Evolutionary conservation across 2,113 vertebrate genomes (phyloP).

Genomic region (Pteruthius melanotis): DNA sequence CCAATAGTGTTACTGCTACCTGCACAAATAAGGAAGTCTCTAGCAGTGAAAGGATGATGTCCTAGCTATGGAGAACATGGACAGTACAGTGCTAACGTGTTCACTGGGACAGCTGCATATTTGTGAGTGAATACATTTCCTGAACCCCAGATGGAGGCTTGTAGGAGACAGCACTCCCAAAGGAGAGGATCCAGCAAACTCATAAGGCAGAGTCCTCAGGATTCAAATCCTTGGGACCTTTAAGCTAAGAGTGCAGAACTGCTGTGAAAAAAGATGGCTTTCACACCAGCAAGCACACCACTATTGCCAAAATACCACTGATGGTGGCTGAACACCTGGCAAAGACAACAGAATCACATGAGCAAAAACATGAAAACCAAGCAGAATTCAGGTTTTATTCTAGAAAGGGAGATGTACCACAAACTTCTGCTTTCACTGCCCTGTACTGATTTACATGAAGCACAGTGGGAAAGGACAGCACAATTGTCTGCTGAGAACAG

Average conservation of each 20-base stretch:
- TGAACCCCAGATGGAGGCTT: background rate
- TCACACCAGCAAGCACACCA: background rate
- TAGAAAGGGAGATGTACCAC: background rate
- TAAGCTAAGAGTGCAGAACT: background rate
- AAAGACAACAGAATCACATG: background rate
- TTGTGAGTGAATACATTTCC: background rate
- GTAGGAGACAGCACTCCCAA: background rate
- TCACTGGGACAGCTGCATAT: background rate
- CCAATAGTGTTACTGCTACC: rapidly evolving
- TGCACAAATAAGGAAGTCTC: background rate
- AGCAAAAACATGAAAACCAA: background rate
- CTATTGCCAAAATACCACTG: background rate
- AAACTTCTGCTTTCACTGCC: background rate
- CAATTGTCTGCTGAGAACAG: background rate
- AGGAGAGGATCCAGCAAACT: background rate
- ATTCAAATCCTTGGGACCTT: background rate
- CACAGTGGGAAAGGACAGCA: background rate
- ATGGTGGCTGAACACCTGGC: background rate
- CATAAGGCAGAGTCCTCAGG: background rate
- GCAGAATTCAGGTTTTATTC: background rate
- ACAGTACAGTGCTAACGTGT: background rate
- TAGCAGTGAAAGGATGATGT: background rate
- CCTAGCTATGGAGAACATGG: background rate
- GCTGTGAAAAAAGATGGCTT: background rate
- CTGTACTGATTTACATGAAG: background rate